These are phyloP conservation scores for Leptodactylus fallax DNA, from an alignment of 2,797 vertebrate species.

Conservation along the genomic window DNA sequence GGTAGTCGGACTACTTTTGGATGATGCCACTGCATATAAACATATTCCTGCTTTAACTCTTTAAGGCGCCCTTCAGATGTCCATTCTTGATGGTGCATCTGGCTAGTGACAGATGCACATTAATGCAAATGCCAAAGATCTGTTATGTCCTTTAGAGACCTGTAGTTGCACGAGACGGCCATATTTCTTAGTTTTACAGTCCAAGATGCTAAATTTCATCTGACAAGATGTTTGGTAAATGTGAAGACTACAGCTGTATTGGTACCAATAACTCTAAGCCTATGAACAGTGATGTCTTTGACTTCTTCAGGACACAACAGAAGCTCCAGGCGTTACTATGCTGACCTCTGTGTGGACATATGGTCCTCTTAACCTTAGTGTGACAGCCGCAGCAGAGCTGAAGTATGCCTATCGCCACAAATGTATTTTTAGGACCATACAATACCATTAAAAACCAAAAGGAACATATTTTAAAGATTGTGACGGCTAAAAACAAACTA, in stretches of 20 bases:
- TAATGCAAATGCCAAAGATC: neutral
- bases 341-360: constrained; percentile 23
- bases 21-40: neutral
- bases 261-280: neutral
- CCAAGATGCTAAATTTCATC: neutral
- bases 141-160: neutral
- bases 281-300: neutral
- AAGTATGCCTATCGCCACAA: neutral
- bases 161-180: too few relatives aligned
- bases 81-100: neutral
- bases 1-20: neutral
- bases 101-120: neutral
- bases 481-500: neutral
- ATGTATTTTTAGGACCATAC: neutral
- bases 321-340: neutral
- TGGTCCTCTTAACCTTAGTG: constrained; percentile 13
- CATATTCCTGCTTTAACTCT: neutral
- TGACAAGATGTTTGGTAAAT: neutral
- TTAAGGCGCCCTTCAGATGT: neutral
- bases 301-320: neutral
- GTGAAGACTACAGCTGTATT: neutral
- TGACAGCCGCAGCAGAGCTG: neutral
- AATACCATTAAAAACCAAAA: neutral
- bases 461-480: neutral
- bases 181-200: neutral